A percentile compares a stretch with the other conserved stretches of the same genome.
phyloP scores from a whole-genome alignment of 1,140 invertebrate genomes.

The Zeugodacus cucurbitae region DNA sequence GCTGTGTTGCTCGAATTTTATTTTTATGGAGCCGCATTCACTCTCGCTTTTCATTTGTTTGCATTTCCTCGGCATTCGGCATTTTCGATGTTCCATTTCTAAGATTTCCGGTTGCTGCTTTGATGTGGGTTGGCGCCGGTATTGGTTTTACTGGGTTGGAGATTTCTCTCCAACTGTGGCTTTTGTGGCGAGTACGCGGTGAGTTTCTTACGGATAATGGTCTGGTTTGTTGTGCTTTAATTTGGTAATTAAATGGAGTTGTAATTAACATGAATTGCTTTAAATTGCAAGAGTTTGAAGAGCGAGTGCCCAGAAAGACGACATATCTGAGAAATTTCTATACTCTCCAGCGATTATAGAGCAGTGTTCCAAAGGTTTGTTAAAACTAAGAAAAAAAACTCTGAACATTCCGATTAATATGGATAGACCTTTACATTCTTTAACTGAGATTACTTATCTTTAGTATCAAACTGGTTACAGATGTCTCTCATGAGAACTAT shows the following conservation, averaged over 20 bases:
- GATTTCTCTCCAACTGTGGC: background rate
- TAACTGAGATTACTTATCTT: too few species aligned
- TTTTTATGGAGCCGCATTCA: background rate
- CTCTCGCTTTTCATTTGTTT: background rate
- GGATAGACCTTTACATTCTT: too few species aligned
- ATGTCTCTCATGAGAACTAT: too few species aligned
- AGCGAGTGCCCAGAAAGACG: too few species aligned
- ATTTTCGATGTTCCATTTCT: background rate
- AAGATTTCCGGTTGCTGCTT: background rate
- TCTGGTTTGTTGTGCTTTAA: background rate
- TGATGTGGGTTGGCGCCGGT: background rate
- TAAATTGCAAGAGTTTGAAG: background rate
- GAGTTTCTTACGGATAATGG: background rate
- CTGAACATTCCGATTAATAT: too few species aligned
- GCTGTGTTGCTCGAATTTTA: background rate
- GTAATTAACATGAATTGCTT: background rate
- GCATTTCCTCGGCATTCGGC: background rate
- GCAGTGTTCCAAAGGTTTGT: too few species aligned
- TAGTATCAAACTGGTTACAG: too few species aligned
- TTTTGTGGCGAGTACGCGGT: background rate
- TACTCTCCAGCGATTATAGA: too few species aligned
- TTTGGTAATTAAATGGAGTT: slow-evolving; percentile 9
- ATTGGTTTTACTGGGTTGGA: background rate
- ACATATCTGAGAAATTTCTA: too few species aligned
- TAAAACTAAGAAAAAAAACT: too few species aligned